A percentile compares a stretch with the other conserved stretches of the same genome.
Conservation (phyloP, 2,113 vertebrate genomes). For the Microcebus ravelobensis region DNA sequence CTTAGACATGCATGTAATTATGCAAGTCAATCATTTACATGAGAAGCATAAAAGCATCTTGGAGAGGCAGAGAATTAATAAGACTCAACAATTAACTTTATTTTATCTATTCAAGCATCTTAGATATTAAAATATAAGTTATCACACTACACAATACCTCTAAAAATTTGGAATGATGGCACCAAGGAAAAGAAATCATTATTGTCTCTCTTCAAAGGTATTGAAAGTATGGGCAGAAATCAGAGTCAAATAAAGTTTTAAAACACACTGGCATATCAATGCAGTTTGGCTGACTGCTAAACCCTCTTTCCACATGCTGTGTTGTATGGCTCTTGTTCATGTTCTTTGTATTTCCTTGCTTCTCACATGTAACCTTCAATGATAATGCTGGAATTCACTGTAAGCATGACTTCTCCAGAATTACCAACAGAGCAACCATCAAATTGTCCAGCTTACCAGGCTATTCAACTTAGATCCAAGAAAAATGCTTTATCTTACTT, state of each 20-base stretch:
- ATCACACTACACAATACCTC: not conserved
- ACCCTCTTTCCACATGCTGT: not conserved
- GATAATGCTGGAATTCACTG: not conserved
- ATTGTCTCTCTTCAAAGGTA: not conserved
- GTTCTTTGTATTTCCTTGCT: not conserved
- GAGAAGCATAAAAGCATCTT: conserved; percentile 40
- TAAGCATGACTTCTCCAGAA: not conserved
- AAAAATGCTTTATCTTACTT: not conserved
- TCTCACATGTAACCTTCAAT: not conserved
- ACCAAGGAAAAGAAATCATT: not conserved
- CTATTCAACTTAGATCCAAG: not conserved
- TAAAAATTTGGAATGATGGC: not conserved
- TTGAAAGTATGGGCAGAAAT: not conserved
- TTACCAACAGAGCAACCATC: not conserved
- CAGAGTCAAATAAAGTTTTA: not conserved
- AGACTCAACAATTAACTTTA: conserved; percentile 51
- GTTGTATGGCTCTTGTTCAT: rapidly evolving
- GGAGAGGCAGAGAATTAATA: conserved; percentile 50
- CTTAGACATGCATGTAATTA: conserved; percentile 57
- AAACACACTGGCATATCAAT: not conserved
- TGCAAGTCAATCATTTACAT: conserved; percentile 57
- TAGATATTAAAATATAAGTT: not conserved
- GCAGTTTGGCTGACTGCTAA: not conserved
- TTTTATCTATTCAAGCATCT: conserved; percentile 29
- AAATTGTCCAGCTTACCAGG: not conserved